These are phyloP conservation scores for Rotaria sp. DNA, from an alignment of 2,888 invertebrate species.

Conservation along the genomic window DNA sequence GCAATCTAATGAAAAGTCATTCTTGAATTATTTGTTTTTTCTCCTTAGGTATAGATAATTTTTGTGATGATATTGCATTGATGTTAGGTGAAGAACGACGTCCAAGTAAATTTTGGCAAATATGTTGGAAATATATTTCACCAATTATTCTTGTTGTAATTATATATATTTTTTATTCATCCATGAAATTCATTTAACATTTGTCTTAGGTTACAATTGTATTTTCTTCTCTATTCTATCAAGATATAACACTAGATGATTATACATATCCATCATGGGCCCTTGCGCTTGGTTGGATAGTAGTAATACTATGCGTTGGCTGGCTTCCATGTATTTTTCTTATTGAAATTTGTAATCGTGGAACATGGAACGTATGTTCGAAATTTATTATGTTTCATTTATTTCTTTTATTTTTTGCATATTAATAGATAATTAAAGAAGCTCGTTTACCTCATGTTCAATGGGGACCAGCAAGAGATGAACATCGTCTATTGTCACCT, in stretches of 20 bases:
- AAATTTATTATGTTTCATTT: not conserved
- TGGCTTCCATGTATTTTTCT: conserved; percentile 36
- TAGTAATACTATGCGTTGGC: conserved; percentile 31
- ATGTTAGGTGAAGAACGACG: conserved; percentile 28
- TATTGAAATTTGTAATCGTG: conserved; percentile 6
- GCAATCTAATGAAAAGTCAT: too few relatives aligned
- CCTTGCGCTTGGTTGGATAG: conserved; percentile 37
- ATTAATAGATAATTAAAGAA: not conserved
- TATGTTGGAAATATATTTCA: not conserved
- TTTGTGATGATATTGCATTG: not conserved
- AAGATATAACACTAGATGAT: conserved; percentile 32
- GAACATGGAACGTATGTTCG: not conserved
- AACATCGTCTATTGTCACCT: not conserved
- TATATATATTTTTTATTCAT: not conserved
- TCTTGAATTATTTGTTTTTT: not conserved
- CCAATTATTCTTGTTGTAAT: not conserved
- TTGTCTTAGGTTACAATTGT: not conserved
- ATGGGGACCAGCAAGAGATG: not conserved
- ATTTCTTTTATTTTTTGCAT: not conserved
- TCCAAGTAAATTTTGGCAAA: conserved; percentile 23
- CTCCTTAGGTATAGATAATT: not conserved
- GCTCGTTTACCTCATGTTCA: not conserved
- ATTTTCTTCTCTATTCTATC: conserved; percentile 28
- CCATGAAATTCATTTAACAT: not conserved
- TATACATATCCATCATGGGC: conserved; percentile 39